Base-by-base conservation (phyloP, 2,113 vertebrate species). In the Plecturocebus donacophilus region DNA sequence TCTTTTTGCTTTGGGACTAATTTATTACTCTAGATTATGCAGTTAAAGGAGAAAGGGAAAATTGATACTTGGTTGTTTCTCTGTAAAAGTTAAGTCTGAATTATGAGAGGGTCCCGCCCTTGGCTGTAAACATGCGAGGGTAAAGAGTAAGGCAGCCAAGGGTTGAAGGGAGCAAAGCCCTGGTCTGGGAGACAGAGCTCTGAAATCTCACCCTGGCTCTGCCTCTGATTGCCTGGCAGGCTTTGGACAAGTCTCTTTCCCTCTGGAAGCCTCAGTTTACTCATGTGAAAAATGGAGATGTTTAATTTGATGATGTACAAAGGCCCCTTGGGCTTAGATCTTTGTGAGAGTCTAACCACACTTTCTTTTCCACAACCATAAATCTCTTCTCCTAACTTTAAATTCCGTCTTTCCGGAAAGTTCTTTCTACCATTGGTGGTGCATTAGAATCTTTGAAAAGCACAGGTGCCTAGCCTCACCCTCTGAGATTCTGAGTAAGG, bases 1-100 rank as follows among this genome's bases (percentile, higher is more conserved):
- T 94, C 92, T 94, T 94, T 92, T 77, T 70, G 92, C 73, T 54
- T 76, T 5, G 40, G 84, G 79, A 87, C 71, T 86, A 95, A 98
- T 98, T 98, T 96, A 97, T 96, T 85, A 49, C 90, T 77, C 32
- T 40, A 94, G 94, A 91, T 89, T 85, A 83, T 16, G 35, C 81
- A 70, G 92, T 82, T 81, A 89, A 70, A 3, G 5, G 87, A 81
- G 88, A 61, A 91, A 77, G 71, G 66, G 32, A 66, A 89, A 89
- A 95, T 3, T 5, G 49, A 91, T 38, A 73, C 13, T 19, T 47
- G 21, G 77, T 40, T 83, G 77, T 80, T 91, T 96, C 91, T 87
- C 88, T 54, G 68, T 64, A n/a, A 79, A 96, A 91, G 73, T 91
- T 86, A 79, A 73, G 38, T 49, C 47, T 76, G 81, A 83, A 52